These are phyloP conservation scores for Diplodus puntazzo DNA, from an alignment of 2,797 vertebrate species.

Conservation along the genomic window DNA sequence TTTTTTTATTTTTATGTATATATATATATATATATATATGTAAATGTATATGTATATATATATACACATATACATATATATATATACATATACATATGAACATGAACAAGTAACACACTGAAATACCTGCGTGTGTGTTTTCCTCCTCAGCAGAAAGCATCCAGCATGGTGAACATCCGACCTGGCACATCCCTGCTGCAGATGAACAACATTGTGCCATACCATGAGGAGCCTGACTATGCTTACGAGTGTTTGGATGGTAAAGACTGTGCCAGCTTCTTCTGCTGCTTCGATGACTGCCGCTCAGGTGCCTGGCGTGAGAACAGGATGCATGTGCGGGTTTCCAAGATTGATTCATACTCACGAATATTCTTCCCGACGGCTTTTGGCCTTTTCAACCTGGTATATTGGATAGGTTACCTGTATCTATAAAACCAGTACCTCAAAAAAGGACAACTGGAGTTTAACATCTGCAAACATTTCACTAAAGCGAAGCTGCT, in stretches of 20 bases:
- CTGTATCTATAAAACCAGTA: conserved; percentile 90
- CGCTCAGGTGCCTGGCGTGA: conserved; percentile 94
- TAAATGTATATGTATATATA: no score
- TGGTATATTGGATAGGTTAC: conserved; percentile 97
- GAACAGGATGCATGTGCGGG: conserved; percentile 94
- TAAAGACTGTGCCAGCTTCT: conserved; percentile 96
- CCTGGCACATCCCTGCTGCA: conserved; percentile 93
- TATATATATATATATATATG: no score
- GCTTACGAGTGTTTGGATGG: conserved; percentile 95
- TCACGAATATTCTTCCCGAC: conserved; percentile 97
- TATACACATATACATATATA: no score
- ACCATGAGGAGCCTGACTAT: conserved; percentile 89
- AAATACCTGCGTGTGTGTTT: conserved; percentile 18
- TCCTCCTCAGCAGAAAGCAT: conserved; percentile 81
- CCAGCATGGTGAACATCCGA: conserved; percentile 87
- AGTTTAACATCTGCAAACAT: conserved; percentile 56
- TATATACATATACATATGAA: no score
- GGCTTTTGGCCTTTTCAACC: conserved; percentile 96
- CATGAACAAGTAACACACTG: not conserved
- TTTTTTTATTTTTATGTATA: no score
- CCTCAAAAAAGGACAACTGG: conserved; percentile 14
- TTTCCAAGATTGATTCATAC: conserved; percentile 97
- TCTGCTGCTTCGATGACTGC: conserved; percentile 97
- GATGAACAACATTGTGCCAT: conserved; percentile 91
- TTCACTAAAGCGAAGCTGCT: conserved; percentile 43